Conservation (phyloP, 2,797 vertebrate genomes). For the Acridotheres tristis region DNA sequence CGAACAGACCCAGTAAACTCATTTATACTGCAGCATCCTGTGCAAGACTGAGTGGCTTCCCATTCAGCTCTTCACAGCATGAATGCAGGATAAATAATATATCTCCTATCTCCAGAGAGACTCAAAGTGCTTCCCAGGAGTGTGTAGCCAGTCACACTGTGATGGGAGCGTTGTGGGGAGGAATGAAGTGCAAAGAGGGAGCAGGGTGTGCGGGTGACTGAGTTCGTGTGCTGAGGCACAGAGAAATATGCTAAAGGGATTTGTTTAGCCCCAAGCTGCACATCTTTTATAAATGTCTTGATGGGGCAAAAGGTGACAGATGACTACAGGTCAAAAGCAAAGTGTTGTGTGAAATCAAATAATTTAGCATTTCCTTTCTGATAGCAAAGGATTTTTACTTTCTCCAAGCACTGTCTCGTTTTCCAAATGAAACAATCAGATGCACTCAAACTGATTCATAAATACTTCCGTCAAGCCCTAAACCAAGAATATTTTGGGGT, state of each 20-base stretch:
- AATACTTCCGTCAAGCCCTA: background rate
- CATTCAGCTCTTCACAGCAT: background rate
- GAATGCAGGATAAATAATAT: background rate
- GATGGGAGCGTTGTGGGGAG: background rate
- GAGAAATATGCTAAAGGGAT: background rate
- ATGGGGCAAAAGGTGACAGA: background rate
- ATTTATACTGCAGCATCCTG: background rate
- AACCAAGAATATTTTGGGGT: background rate
- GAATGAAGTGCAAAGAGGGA: background rate
- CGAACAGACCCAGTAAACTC: background rate
- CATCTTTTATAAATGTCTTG: background rate
- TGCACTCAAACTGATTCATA: background rate
- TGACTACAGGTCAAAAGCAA: background rate
- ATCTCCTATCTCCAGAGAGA: background rate
- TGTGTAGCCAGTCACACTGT: background rate
- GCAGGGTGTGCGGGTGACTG: rapidly evolving
- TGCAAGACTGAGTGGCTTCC: background rate
- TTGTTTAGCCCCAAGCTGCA: background rate
- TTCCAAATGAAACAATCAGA: background rate
- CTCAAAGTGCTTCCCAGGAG: background rate
- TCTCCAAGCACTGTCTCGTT: background rate
- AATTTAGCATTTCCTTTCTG: background rate
- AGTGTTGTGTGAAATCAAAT: background rate
- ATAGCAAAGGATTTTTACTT: background rate
- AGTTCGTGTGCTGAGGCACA: background rate